Base-by-base conservation (phyloP, 2,113 vertebrate genomes). In the Lucifuga dentata region DNA sequence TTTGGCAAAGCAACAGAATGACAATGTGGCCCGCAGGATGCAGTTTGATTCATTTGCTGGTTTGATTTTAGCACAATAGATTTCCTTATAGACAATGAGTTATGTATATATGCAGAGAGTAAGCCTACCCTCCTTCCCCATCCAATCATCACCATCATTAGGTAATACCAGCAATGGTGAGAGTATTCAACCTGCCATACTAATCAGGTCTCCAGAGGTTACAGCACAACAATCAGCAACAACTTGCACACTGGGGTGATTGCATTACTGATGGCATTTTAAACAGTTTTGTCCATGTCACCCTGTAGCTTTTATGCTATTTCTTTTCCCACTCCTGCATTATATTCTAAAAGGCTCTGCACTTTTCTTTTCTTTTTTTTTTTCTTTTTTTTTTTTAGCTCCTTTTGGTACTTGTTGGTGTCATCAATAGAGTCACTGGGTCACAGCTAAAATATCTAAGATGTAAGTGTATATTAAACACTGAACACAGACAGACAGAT, bases 131-230 rank as follows among this genome's bases (percentile, higher is more conserved):
- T 68, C 15, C 24, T 16, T 8, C 24, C 41, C 36, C 24, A 8
- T 33, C 16, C n/a, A 29, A 20, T 65, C 38, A 32, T 73, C 49
- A 72, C 64, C 38, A 46, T 46, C 26, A 69, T 83, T 67, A 57
- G 49, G n/a, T 8, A 24, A 12, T 17, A 53, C 53, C 49, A 38
- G n/a, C 77, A 65, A 29, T 72, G 45, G 55, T 36, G 6, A 53
- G 35, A 61, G 11, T 52, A 23, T 44, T 48, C 23, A 58, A 62
- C 40, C 66, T 62, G 58, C 45, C 55, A 52, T 62, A 51, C 64
- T 76, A 78, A 76, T 84, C 68, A 81, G 75, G 77, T 51, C 69
- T 62, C 70, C 52, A 45, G 55, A 80, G 44, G 23, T 69, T 60
- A 57, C 41, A 64, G 62, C 72, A 59, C 80, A 75, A 75, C 63